Evolutionary conservation across 1,140 invertebrate species (phyloP), one percentile per base, ranked within the genome.

Genomic region (Steinernema feltiae): DNA sequence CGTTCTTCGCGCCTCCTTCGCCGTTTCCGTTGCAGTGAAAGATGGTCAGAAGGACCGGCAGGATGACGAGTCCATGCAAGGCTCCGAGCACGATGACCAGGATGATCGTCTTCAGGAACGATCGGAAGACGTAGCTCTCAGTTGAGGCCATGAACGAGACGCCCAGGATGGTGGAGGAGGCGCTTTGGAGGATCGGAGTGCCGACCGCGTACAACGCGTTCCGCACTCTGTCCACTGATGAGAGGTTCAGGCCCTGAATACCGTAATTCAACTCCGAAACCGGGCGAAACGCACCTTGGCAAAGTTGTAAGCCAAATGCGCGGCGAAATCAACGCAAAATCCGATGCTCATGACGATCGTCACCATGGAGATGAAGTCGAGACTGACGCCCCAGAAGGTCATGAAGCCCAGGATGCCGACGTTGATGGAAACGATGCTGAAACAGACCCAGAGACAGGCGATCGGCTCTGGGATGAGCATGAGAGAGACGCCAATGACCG

Each of bases 331-430:
- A 0, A 98, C 94, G 1, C 94, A 97, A 88, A 98, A 98, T 41
- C 95, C 95, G 32, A 98, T 97, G 84, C 94, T 96, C 95, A 98
- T 97, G 48, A 97, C 96, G 0, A 98, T 89, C 83, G 97, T 97
- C 48, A 98, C 97, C 95, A 98, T 98, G 0, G 94, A 97, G 81
- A 98, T 95, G 3, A 94, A 95, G 86, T 97, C 95, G 12, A 98
- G 88, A 83, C 94, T 94, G 0, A 98, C 93, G 77, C 92, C 91
- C 94, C 95, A 97, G 0, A 97, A 88, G 0, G 94, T 92, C 94
- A 98, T 97, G 88, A 97, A 97, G 0, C 95, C 95, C 0, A 95
- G 92, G 0, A 98, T 93, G 18, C 95, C 95, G 1, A 92, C 87
- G 87, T 97, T 94, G 76, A 98, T 97, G 1, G 93, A 95, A 18